Base-by-base conservation (phyloP, 2,113 vertebrate species). In the Lepisosteus osseus region DNA sequence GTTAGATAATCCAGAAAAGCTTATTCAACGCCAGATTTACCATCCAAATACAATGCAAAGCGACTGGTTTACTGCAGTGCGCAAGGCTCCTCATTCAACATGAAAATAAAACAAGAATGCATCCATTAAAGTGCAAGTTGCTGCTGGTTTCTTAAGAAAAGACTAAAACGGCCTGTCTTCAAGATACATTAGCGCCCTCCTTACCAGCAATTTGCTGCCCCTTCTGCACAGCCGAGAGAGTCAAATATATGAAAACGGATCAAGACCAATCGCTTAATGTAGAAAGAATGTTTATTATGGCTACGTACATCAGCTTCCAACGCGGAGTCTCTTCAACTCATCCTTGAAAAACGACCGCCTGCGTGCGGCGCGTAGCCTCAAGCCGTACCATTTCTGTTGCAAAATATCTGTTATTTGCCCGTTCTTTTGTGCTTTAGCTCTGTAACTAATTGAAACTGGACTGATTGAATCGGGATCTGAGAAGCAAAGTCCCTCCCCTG, bases 1-100 rank as follows among this genome's bases (percentile, higher is more conserved):
- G 79, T 78, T 80, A 73, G 79, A 72, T 78, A 72, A 82, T 79
- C 80, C 77, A 54, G 42, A 54, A 84, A 72, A 68, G 71, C 63
- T 55, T 57, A 76, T 71, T 71, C 45, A 47, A 67, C 54, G 54
- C 75, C 69, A 67, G 77, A 75, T 76, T 73, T 74, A 14, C 77
- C 80, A 83, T 76, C 42, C 79, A 80, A 80, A 79, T 76, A 67
- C 71, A 73, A 76, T 73, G 68, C 56, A 65, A 67, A 64, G 65
- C 63, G 59, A 17, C 74, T 56, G 29, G 75, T 80, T 83, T 79
- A 85, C 89, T 89, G 90, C 91, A 91, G 74, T 91, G 90, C 90
- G 90, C 88, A 89, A 88, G 65, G 75, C 3, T 86, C 73, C 76
- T 86, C 82, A 15, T 68, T 68, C 66, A 13, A 15, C 47, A 55